Percentiles rank a stretch among this genome's conserved stretches.
Evolutionary conservation across 2,797 vertebrate species (phyloP).

Genomic region (Pseudochirops cupreus): DNA sequence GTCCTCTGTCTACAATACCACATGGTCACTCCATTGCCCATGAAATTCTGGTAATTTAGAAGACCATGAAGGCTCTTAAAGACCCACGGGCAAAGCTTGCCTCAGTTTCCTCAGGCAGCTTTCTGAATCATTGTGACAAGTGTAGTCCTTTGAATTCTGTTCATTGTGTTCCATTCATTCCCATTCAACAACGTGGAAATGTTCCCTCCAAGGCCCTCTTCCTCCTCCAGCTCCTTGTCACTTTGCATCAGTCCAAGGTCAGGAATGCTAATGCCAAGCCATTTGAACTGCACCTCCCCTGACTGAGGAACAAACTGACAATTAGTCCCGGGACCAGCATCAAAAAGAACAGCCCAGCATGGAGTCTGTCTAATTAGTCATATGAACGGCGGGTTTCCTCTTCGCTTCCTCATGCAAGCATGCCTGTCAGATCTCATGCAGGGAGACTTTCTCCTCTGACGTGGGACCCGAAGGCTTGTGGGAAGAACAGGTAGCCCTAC

Average conservation of each 20-base stretch:
- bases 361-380: constrained; percentile 99
- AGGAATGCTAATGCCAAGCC: constrained; percentile 85
- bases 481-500: constrained; percentile 77
- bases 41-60: neutral
- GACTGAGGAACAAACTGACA: constrained; percentile 90
- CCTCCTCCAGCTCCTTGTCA: constrained; percentile 82
- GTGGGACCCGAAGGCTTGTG: constrained; percentile 72
- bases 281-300: constrained; percentile 95
- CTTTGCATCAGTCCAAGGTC: constrained; percentile 86
- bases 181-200: constrained; percentile 62
- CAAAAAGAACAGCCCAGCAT: constrained; percentile 96
- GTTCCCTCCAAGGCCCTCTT: constrained; percentile 75
- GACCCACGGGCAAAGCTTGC: neutral
- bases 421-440: constrained; percentile 89
- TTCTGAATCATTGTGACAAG: neutral
- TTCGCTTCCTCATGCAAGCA: constrained; percentile 87
- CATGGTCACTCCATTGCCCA: neutral
- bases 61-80: neutral
- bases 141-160: constrained; percentile 14
- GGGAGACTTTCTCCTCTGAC: constrained; percentile 76
- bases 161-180: constrained; percentile 49
- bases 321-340: constrained; percentile 95
- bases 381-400: constrained; percentile 95
- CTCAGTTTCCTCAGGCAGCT: neutral
- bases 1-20: neutral